Base-by-base conservation (phyloP, 2,797 vertebrate genomes). In the Darevskia mixta region DNA sequence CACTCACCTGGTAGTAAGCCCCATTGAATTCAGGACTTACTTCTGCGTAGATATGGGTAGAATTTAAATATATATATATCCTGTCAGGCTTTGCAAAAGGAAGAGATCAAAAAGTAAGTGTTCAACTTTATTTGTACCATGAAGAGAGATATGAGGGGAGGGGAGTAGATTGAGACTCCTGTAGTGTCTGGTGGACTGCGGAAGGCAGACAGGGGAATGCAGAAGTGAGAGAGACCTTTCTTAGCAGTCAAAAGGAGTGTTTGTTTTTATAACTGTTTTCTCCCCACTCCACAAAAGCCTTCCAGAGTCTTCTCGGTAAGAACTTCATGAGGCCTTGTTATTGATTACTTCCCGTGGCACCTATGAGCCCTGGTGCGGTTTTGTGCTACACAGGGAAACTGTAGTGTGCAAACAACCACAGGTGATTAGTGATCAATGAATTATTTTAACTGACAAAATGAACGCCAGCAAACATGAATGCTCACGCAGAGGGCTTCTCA, bases 391-490 rank as follows among this genome's bases (percentile, higher is more conserved):
- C 58, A 79, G 27, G 82, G 94, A 92, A 90, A 81, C 87, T 88
- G 92, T 87, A 95, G 91, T 95, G 91, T 94, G 88, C 94, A 96
- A 97, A 97, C 94, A 97, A 88, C 95, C 92, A 94, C 90, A 92
- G 93, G 92, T 95, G 95, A 97, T 95, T 95, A 95, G 94, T 8
- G 72, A 97, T 96, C 96, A 92, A 94, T 96, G 95, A 93, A 93
- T 95, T 94, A 96, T 95, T 96, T 95, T 91, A 96, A 92, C 93
- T 92, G 91, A 87, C 38, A 41, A 94, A 92, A 92, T 87, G 95
- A 95, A 93, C 75, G 83, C 87, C 94, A 89, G 11, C 91, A 91
- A 94, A 95, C 92, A 90, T 55, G 78, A 91, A 92, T 81, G 83
- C 91, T 93, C 88, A 79, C 83, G 87, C 86, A 92, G 95, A 96